These are phyloP conservation scores for Kobus ellipsiprymnus DNA, from an alignment of 2,113 vertebrate genomes.

Conservation along the genomic window DNA sequence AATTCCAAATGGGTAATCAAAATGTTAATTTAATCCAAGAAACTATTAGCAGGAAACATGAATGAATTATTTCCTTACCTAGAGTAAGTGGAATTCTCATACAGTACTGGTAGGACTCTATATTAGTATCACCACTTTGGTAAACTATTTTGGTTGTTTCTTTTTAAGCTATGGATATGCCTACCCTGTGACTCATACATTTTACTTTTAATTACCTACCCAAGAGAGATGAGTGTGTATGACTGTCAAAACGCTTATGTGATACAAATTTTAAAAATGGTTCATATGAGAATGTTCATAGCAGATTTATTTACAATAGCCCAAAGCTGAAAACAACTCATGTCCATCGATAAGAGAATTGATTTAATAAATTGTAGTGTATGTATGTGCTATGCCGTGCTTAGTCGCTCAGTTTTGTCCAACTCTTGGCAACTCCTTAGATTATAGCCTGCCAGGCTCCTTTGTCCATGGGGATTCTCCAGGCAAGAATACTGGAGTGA, in stretches of 20 bases:
- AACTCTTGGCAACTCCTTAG: background rate
- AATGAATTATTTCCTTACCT: background rate
- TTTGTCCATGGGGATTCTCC: background rate
- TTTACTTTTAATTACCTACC: background rate
- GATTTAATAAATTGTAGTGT: background rate
- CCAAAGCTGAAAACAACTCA: background rate
- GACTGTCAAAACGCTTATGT: background rate
- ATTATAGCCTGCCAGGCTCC: background rate
- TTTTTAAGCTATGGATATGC: background rate
- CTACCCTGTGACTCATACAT: background rate
- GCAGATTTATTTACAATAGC: background rate
- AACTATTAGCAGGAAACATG: background rate
- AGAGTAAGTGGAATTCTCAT: background rate
- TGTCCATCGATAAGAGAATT: background rate
- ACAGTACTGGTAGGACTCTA: background rate
- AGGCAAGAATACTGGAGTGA: background rate
- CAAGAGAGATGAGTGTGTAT: background rate
- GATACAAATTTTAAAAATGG: background rate
- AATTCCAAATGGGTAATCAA: background rate
- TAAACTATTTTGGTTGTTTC: background rate
- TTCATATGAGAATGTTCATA: background rate
- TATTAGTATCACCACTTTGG: background rate
- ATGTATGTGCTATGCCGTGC: background rate
- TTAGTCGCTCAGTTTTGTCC: background rate
- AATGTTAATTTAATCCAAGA: background rate